Evolutionary conservation across 2,797 vertebrate genomes (phyloP).

Genomic region (Hybognathus amarus): DNA sequence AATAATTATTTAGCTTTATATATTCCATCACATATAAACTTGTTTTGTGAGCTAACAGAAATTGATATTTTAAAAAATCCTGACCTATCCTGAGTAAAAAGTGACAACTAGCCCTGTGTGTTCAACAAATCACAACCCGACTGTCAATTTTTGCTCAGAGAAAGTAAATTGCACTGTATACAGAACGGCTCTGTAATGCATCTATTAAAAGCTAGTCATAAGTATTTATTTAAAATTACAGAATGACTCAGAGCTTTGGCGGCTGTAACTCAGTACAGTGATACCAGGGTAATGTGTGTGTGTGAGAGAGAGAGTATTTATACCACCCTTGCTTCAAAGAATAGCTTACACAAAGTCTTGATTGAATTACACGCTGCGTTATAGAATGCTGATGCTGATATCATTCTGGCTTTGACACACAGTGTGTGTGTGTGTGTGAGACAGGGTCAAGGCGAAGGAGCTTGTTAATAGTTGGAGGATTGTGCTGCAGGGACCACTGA

Average conservation of each 20-base stretch:
- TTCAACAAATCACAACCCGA: neutral
- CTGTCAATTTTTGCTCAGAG: neutral
- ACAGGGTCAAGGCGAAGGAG: conserved; percentile 74
- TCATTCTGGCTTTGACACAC: conserved; percentile 14
- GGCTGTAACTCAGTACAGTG: conserved; percentile 46
- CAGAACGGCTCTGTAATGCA: conserved; percentile 21
- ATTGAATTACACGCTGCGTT: conserved; percentile 55
- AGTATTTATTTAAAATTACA: conserved; percentile 57
- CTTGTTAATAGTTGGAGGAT: conserved; percentile 80
- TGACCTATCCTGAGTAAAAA: neutral
- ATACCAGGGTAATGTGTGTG: conserved; percentile 47
- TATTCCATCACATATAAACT: neutral
- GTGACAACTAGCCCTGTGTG: neutral
- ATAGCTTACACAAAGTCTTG: conserved; percentile 62
- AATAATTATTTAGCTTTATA: neutral
- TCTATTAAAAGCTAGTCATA: conserved; percentile 50
- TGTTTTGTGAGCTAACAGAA: neutral
- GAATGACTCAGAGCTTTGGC: conserved; percentile 56
- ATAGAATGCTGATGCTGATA: conserved; percentile 57
- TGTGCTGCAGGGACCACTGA: conserved; percentile 76
- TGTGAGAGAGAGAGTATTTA: conserved; percentile 44
- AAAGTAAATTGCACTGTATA: neutral
- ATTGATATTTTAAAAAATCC: neutral
- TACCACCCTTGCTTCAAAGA: conserved; percentile 57
- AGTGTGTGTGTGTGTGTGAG: neutral